Conservation (phyloP, 2,888 invertebrate genomes). For the Acheta domesticus region DNA sequence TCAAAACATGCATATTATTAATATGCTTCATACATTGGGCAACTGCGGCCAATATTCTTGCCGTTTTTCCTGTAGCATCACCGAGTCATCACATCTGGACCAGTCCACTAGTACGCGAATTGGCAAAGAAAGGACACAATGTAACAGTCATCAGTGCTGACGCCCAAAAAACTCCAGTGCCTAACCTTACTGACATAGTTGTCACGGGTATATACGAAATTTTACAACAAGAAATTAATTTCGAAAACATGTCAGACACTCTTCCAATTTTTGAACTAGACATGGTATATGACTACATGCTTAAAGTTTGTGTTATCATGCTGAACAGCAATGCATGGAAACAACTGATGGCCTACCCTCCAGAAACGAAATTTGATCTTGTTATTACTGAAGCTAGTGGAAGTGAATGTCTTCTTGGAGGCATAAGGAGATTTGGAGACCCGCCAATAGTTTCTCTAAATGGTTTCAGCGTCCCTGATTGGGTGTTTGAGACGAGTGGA, state of each 20-base stretch:
- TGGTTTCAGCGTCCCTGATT: slow-evolving; percentile 38
- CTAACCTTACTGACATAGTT: slow-evolving; percentile 24
- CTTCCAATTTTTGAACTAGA: neutral
- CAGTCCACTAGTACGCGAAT: slow-evolving; percentile 19
- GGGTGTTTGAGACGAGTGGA: slow-evolving; percentile 40
- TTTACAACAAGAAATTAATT: neutral
- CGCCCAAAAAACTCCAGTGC: slow-evolving; percentile 21
- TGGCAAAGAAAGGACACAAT: slow-evolving; percentile 25
- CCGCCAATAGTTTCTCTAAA: slow-evolving; percentile 41
- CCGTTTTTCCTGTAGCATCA: slow-evolving; percentile 20
- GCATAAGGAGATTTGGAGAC: slow-evolving; percentile 42
- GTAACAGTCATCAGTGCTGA: slow-evolving; percentile 33
- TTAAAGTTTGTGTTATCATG: neutral
- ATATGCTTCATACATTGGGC: no score
- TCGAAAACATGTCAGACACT: slow-evolving; percentile 38
- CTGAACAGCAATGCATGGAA: neutral
- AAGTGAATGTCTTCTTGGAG: slow-evolving; percentile 36
- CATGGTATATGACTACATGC: slow-evolving; percentile 21
- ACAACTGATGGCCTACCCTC: slow-evolving; percentile 20
- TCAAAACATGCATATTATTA: no score
- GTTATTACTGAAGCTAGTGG: slow-evolving; percentile 27
- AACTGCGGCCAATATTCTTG: slow-evolving; percentile 24
- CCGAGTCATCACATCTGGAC: slow-evolving; percentile 30
- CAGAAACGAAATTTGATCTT: slow-evolving; percentile 28
- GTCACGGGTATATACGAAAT: slow-evolving; percentile 26